Conservation (phyloP, 35 echinoderm and acorn worm species). For the Apostichopus parvimensis region DNA sequence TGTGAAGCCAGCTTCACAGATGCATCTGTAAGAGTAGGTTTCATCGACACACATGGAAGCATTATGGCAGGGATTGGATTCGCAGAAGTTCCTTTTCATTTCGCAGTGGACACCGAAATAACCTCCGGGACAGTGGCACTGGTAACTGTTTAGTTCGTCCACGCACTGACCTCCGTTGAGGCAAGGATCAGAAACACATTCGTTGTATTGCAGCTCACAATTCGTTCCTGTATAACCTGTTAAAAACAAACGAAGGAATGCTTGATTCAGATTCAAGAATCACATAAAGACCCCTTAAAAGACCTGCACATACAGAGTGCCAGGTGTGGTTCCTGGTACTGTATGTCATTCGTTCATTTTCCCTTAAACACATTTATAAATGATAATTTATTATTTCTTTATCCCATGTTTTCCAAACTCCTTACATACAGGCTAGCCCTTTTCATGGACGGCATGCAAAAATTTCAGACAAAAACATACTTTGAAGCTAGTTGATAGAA, state of each 20-base stretch:
- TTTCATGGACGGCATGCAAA: too few species aligned
- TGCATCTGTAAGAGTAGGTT: slow-evolving; percentile 66
- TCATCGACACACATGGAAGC: slow-evolving; percentile 70
- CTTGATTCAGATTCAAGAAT: too few species aligned
- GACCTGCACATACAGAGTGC: too few species aligned
- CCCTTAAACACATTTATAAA: too few species aligned
- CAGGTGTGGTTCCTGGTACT: too few species aligned
- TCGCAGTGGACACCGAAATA: slow-evolving; percentile 85
- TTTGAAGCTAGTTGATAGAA: too few species aligned
- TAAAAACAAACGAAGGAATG: background rate
- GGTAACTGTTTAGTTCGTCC: slow-evolving; percentile 75
- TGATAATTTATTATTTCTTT: too few species aligned
- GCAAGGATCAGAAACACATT: slow-evolving; percentile 89
- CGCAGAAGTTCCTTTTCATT: slow-evolving; percentile 82
- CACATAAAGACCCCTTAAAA: too few species aligned
- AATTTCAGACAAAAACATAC: too few species aligned
- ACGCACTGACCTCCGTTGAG: slow-evolving; percentile 73
- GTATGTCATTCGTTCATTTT: too few species aligned
- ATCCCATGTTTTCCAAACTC: too few species aligned
- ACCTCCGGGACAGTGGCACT: slow-evolving; percentile 73
- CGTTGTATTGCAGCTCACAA: slow-evolving; percentile 89
- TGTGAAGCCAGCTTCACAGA: slow-evolving; percentile 73
- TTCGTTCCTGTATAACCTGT: slow-evolving; percentile 81
- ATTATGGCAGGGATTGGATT: slow-evolving; percentile 75
- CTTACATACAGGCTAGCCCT: too few species aligned